These are phyloP conservation scores for Apistogramma diplotaenia DNA, from an alignment of 2,113 vertebrate genomes.

Conservation along the genomic window DNA sequence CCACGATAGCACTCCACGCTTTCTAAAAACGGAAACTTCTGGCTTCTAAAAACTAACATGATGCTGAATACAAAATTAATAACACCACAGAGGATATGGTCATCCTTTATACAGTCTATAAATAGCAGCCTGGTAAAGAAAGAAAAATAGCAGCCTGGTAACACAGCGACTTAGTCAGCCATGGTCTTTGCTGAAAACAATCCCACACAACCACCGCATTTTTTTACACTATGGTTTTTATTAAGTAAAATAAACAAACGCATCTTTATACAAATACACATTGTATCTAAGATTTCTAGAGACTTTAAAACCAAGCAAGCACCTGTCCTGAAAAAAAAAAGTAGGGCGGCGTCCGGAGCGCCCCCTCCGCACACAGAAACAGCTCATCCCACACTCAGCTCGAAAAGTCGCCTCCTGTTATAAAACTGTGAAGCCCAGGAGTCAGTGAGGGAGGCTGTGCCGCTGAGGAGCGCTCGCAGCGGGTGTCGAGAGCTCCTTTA, in stretches of 20 bases:
- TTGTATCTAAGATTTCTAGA: neutral
- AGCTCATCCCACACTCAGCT: neutral
- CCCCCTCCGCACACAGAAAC: neutral
- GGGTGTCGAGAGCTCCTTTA: neutral
- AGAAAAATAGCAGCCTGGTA: neutral
- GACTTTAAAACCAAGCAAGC: too few relatives aligned
- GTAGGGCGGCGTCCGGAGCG: neutral
- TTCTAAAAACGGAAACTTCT: neutral
- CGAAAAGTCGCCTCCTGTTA: conserved; percentile 18
- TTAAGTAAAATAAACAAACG: neutral
- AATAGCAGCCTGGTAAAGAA: too few relatives aligned
- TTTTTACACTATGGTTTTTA: neutral
- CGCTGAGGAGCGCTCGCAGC: neutral
- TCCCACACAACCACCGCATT: neutral
- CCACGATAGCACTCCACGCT: neutral
- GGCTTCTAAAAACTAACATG: too few relatives aligned
- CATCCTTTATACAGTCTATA: too few relatives aligned
- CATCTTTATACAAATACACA: neutral
- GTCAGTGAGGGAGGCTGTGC: rapidly evolving
- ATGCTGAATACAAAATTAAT: too few relatives aligned
- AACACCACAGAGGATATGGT: too few relatives aligned
- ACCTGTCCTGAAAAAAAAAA: neutral
- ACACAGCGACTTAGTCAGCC: neutral
- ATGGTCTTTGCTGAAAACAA: neutral
- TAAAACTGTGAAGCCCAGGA: neutral